Evolutionary conservation across 2,113 vertebrate genomes (phyloP), one percentile per base, ranked within the genome.

Genomic region (Lophius piscatorius): DNA sequence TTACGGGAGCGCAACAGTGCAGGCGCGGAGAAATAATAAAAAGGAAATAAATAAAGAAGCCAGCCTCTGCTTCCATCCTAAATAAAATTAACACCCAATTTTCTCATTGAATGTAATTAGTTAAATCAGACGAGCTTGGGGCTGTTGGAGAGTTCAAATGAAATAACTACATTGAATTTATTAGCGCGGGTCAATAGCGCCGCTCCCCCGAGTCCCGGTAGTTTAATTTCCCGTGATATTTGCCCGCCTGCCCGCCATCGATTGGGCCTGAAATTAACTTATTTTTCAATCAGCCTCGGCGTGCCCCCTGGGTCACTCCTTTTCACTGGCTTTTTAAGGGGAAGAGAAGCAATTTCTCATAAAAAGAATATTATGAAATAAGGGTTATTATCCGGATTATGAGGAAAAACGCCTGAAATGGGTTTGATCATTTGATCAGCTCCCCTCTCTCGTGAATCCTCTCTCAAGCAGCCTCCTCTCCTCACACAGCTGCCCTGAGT

Each of bases 211-310:
- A 91, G 96, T 91, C 89, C 90, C 87, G 94, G 93, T 93, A 93
- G 94, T 98, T 98, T 98, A 98, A 98, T 98, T 98, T 98, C 96
- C 96, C 96, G 95, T 98, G 96, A 97, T 98, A 98, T 98, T 98
- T 98, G 95, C 94, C 94, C 92, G 95, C 95, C 94, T 96, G 94
- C 93, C 94, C 94, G 91, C 94, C 95, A 98, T 98, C 96, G 96
- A 98, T 97, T 96, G 95, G 94, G 94, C 92, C 87, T 93, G 95
- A 98, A 98, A 98, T 98, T 96, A 97, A 98, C 96, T 97, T 98
- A 97, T 98, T 98, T 98, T 98, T 98, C 96, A 98, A 98, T 98
- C 96, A 98, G 96, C 91, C 93, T 89, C 86, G 81, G 88, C 90
- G 88, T 93, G 94, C 96, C 95, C 95, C n/a, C 92, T 90, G 94